Base-by-base conservation (phyloP, 35 echinoderm and acorn worm species). In the Holothuria glaberrima region DNA sequence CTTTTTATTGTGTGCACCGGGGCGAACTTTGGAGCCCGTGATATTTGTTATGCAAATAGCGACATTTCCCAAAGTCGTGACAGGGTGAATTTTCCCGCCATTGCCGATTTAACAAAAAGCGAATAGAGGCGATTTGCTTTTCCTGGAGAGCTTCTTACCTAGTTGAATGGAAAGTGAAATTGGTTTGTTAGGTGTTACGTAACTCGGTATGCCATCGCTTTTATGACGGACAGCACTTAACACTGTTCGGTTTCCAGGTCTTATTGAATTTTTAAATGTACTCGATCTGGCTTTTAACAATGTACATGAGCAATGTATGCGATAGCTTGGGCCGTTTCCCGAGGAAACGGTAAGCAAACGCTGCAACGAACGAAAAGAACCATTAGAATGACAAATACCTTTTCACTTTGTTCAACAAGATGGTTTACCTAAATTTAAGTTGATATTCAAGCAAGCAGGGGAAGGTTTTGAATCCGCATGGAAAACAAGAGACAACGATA, bases 31-130 rank as follows among this genome's bases (percentile, higher is more conserved):
- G 80, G 80, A 84, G 52, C 56, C 80, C 59, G 80, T 61, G 80
- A 32, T 84, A 84, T 84, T 84, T 84, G 80, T 84, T 63, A 84
- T 84, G 80, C 80, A 84, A 84, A 84, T 84, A 61, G 59, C 59
- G 80, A 63, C 80, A 84, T 84, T 84, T 84, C 28, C 80, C 52
- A 59, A 59, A 63, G 80, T 84, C 80, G 80, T 84, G 80, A 84
- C 80, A 63, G 7, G 80, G 80, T 33, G 80, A 63, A 84, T 59
- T 84, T 84, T 84, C 80, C 80, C 80, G 80, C 80, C 80, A 84
- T 84, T 61, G 80, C 22, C n/a, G 58, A 58, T 32, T 48, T 20
- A 63, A 84, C 80, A 84, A 84, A 84, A 84, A 48, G 17, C 26
- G 80, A 84, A n/a, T 32, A 63, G 80, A 46, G 48, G 25, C 6